Evolutionary conservation across 2,888 invertebrate species (phyloP), one percentile per base, ranked within the genome.

Genomic region (Vannuccia rotundouncinata): DNA sequence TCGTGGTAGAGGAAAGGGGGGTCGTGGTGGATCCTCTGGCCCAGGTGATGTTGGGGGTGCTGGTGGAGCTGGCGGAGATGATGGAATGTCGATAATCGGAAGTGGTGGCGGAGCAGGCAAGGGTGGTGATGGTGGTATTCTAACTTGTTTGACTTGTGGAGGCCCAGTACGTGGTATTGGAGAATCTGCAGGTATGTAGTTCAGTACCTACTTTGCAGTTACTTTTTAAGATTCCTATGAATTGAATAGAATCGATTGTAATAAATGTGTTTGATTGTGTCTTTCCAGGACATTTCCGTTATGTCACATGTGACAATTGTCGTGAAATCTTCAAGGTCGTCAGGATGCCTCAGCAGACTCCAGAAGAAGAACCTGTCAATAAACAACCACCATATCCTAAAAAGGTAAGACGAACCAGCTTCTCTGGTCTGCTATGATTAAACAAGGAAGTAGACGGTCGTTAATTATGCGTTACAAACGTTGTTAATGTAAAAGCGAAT

Each of bases 281-380:
- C 27, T 10, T 75, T 28, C 27, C 29, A 75, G 75, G 30, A 2
- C 13, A 27, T 22, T 10, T 2, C 1, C 75, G 75, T 28, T 75
- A 5, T n/a, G 75, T 75, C 29, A 13, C 2, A 28, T 75, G 75
- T 31, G 75, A 75, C 2, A 75, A 31, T 29, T 75, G 75, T 75
- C 75, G 31, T 2, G 27, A 75, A 2, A 27, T 27, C 22, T 75
- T 75, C 75, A 75, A 2, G 27, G 25, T n/a, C 22, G 25, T n/a
- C 25, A 5, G 25, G 66, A n/a, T 66, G 66, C 66, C 66, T 22
- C 66, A 66, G 66, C 66, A 66, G 25, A 5, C 5, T 22, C 66
- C 13, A 66, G 66, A 66, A 66, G 17, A 5, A 22, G 22, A 5
- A 5, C 13, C 13, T 5, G 13, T 27, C 5, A 17, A 5, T 2